Evolutionary conservation across 2,888 invertebrate species (phyloP), one percentile per base, ranked within the genome.

Genomic region (Quadriops clusia): DNA sequence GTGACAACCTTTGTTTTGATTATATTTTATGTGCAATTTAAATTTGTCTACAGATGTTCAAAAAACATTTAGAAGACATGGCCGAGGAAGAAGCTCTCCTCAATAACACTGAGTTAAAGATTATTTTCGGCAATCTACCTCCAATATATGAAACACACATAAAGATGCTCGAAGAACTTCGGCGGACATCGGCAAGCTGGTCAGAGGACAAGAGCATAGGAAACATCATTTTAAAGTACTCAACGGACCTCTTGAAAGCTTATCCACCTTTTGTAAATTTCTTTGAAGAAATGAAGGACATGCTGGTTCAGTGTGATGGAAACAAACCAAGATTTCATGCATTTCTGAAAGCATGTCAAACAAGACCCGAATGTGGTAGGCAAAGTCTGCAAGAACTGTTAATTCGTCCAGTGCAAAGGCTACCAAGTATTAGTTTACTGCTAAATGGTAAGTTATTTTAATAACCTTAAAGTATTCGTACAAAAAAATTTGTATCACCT

Each of bases 261-360:
- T 98, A 98, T 66, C 95, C 95, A 38, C 91, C 94, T 11, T 98
- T 93, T 65, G 85, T 98, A 32, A 98, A 98, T 66, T 95, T 87
- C 66, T 95, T 94, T 61, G 95, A 97, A 62, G 86, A 89, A 60
- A 90, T 91, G 63, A 93, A 93, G 63, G 89, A 91, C 54, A 85
- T 86, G 68, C 72, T 98, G 54, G 70, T 76, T 50, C 76, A 80
- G 54, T 94, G 93, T 68, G 93, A 93, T 67, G 76, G 76, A 56
- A 81, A 77, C 53, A 91, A 93, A 64, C 91, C 93, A 21, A 74
- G 93, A 58, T 98, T 98, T 70, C 93, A 95, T 68, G 95, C 95
- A 53, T 97, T 97, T 67, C 74, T 97, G 42, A 95, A 94, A 70
- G 90, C 93, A 50, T 82, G 87, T 58, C 85, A 89, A 65, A 82